phyloP scores from a whole-genome alignment of 2,797 vertebrate genomes.

The Poecilia wingei region DNA sequence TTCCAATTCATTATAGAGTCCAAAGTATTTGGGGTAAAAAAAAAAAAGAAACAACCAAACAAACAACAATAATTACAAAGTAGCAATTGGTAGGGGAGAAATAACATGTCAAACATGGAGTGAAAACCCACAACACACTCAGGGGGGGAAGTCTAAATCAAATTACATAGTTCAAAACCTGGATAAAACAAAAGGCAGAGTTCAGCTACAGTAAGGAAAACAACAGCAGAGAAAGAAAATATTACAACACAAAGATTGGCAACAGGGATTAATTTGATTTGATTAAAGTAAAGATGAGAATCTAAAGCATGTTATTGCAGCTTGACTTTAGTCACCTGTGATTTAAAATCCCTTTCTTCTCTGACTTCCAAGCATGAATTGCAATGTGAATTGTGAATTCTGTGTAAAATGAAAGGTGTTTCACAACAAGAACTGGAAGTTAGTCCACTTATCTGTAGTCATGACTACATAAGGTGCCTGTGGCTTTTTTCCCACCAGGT shows the following conservation, averaged over 20 bases:
- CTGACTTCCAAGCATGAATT: not conserved
- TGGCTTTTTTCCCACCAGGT: not conserved
- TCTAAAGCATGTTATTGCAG: not conserved
- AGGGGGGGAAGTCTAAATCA: not conserved
- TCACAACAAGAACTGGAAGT: constrained; percentile 29
- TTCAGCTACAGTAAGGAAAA: not conserved
- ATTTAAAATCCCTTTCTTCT: not conserved
- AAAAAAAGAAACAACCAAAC: not conserved
- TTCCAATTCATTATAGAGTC: not conserved
- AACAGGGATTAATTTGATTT: not conserved
- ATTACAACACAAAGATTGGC: not conserved
- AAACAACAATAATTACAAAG: not conserved
- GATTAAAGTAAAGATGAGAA: not conserved
- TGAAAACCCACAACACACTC: not conserved
- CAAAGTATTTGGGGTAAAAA: not conserved
- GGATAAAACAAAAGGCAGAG: not conserved
- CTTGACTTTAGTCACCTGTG: not conserved
- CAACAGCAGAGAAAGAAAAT: not conserved
- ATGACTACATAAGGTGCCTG: not conserved
- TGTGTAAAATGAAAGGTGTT: constrained; percentile 4
- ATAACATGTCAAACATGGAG: not conserved
- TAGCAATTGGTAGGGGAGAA: not conserved
- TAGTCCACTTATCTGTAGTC: constrained; percentile 5
- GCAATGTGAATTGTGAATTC: not conserved
- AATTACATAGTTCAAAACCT: not conserved